Base-by-base conservation (phyloP, 1,140 invertebrate species). In the Agrypnia vestita region DNA sequence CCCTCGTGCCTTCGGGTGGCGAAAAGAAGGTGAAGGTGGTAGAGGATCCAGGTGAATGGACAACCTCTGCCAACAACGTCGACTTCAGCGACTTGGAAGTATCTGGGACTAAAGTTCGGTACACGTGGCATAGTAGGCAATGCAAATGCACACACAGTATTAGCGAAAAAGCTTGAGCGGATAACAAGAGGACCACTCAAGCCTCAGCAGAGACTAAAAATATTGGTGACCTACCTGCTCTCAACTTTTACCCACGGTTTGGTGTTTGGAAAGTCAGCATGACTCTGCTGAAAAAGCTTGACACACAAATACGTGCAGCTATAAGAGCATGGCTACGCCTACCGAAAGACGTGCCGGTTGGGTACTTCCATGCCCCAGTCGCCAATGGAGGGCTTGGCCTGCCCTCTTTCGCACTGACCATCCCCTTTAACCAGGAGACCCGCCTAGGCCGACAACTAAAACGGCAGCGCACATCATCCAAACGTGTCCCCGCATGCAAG, bases 401-500 rank as follows among this genome's bases (percentile, higher is more conserved):
- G 3, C 84, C 84, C 0, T 82, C 83, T 0, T 43, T 85, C 10
- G 56, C 69, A 17, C 49, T 44, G 13, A 51, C 71, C 3, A 72
- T 84, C 11, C 83, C 83, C 25, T 53, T 76, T 0, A 67, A 84
- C 82, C 11, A 0, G 8, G 25, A n/a, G n/a, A n/a, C n/a, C n/a
- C n/a, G n/a, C n/a, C n/a, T n/a, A n/a, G n/a, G n/a, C n/a, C n/a
- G n/a, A n/a, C 1, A 3, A 80, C 59, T 17, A 87, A 89, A 72
- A 88, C 87, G 0, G 76, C 84, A 0, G 83, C 84, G n/a, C 88
- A 89, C 51, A 79, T 85, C 10, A 82, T 89, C 4, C 86, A 89
- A 64, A 75, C 72, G 6, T 90, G 88, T 75, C 81, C 80, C 44
- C 51, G 86, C 49, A 86, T 86, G 0, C 86, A 88, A 73, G 84